Evolutionary conservation across 64 coral and sea anemone species (phyloP).

Genomic region (Dendrophyllia cribrosa): DNA sequence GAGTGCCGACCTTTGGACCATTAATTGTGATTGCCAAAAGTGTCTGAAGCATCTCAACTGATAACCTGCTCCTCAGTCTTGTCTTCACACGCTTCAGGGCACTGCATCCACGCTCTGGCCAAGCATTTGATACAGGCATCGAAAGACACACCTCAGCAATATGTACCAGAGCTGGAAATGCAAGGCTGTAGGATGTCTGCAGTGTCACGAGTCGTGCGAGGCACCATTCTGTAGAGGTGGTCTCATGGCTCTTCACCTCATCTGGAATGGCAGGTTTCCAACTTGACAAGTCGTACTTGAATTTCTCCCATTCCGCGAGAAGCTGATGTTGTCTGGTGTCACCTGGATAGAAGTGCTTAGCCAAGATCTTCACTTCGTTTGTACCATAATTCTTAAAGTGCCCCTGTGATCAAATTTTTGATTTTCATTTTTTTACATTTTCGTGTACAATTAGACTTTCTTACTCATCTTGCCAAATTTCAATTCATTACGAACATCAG

Average conservation of each 20-base stretch:
- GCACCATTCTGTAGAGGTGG: constrained; percentile 55
- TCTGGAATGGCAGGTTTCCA: constrained; percentile 59
- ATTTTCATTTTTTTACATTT: too few species aligned
- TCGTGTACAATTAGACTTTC: too few species aligned
- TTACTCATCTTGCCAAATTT: too few species aligned
- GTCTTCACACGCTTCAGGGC: constrained; percentile 58
- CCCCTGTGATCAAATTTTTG: too few species aligned
- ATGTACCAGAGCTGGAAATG: constrained; percentile 45
- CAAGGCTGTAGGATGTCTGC: constrained; percentile 39
- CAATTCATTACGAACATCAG: too few species aligned
- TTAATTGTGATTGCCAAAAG: constrained; percentile 60
- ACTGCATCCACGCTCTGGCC: constrained; percentile 53
- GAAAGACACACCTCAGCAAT: constrained; percentile 59
- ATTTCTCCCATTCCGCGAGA: constrained; percentile 48
- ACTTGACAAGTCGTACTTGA: constrained; percentile 40
- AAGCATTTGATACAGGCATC: constrained; percentile 58
- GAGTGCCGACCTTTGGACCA: constrained; percentile 35
- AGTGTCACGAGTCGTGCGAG: constrained; percentile 39
- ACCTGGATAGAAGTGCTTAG: constrained; percentile 55
- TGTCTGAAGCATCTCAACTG: constrained; percentile 54
- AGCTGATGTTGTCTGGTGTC: constrained; percentile 20
- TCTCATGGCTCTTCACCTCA: constrained; percentile 60
- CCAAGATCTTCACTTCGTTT: constrained; percentile 30
- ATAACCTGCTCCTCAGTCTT: constrained; percentile 38
- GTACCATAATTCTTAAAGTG: constrained; percentile 36